Conservation (phyloP, 2,113 vertebrate genomes). For the Hepsetus odoe region DNA sequence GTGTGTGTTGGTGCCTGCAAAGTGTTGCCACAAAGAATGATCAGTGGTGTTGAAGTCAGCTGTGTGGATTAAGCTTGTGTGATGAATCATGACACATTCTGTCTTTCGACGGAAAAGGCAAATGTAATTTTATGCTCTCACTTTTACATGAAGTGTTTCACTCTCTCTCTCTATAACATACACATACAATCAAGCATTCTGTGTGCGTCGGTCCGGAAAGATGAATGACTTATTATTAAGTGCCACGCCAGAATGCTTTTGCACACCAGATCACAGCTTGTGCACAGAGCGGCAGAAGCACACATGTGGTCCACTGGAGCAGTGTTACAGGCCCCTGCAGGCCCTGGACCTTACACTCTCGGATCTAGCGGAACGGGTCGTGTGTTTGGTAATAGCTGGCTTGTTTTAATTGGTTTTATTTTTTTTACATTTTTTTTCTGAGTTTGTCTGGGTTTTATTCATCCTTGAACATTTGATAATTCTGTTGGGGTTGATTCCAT, state of each 20-base stretch:
- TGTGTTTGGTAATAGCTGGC: slow-evolving; percentile 29
- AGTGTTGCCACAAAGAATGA: no score
- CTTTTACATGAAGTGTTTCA: background rate
- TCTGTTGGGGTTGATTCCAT: background rate
- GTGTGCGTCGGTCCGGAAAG: background rate
- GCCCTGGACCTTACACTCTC: background rate
- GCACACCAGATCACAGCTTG: background rate
- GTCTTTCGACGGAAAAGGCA: background rate
- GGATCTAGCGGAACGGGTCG: background rate
- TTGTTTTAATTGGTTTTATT: background rate
- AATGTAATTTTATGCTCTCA: background rate
- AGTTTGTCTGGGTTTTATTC: background rate
- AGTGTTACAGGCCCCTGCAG: background rate
- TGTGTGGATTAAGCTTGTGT: slow-evolving; percentile 24
- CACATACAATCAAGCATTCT: background rate
- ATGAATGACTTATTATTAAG: background rate
- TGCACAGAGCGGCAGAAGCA: background rate
- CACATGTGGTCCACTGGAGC: background rate
- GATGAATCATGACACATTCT: background rate
- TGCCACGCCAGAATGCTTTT: background rate
- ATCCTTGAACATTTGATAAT: background rate
- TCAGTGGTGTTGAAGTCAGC: slow-evolving; percentile 26
- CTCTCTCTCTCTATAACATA: background rate
- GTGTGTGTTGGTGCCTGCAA: no score
- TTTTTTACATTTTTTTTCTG: background rate